phyloP scores from a whole-genome alignment of 2,113 vertebrate genomes.

The Herpetotheres cachinnans region DNA sequence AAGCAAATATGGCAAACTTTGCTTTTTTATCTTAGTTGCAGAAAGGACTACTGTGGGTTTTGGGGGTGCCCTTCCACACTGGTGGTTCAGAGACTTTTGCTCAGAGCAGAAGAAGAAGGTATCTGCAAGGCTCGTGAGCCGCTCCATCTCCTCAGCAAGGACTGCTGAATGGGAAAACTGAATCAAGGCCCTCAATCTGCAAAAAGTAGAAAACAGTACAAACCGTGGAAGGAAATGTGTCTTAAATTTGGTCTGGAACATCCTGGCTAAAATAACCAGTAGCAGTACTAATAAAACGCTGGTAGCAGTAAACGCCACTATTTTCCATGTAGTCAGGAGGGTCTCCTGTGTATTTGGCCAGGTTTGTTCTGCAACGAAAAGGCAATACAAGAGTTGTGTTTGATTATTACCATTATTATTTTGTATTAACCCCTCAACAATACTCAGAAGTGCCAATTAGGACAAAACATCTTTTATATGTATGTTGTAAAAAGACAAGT shows the following conservation, averaged over 20 bases:
- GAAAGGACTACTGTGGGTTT: neutral
- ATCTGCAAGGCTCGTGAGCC: neutral
- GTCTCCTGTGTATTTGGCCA: slow-evolving; percentile 83
- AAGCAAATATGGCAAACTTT: neutral
- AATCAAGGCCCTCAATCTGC: neutral
- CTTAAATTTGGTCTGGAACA: slow-evolving; percentile 88
- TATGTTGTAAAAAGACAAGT: neutral
- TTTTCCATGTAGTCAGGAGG: slow-evolving; percentile 86
- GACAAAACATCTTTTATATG: neutral
- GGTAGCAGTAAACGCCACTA: slow-evolving; percentile 86
- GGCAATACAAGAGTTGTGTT: neutral
- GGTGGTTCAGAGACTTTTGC: neutral
- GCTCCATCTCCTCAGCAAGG: neutral
- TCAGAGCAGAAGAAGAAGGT: neutral
- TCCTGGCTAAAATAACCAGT: slow-evolving; percentile 83
- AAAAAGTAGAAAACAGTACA: neutral
- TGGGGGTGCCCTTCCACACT: neutral
- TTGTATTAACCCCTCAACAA: neutral
- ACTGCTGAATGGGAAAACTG: neutral
- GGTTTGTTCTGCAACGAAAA: slow-evolving; percentile 74
- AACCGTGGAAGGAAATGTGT: slow-evolving; percentile 81
- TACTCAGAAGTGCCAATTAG: neutral
- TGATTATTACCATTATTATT: neutral
- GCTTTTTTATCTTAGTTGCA: neutral
- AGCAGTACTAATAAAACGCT: slow-evolving; percentile 83